These are phyloP conservation scores for Aromia moschata DNA, from an alignment of 2,888 invertebrate genomes.

Conservation along the genomic window DNA sequence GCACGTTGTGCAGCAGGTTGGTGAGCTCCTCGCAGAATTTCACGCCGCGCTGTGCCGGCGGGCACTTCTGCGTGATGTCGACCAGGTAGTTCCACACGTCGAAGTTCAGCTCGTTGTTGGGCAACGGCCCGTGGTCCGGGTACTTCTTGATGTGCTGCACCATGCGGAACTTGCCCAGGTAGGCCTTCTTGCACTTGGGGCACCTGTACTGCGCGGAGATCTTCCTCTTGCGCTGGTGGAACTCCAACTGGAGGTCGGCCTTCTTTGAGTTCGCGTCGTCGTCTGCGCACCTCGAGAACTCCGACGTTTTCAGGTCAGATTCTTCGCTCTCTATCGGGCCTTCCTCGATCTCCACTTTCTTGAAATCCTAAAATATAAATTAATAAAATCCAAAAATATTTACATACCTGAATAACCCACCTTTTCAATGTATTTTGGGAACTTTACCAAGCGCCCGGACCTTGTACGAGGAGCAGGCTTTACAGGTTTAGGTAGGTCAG, in stretches of 20 bases:
- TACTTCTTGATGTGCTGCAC: constrained; percentile 70
- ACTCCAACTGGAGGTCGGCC: constrained; percentile 26
- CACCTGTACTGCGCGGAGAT: constrained; percentile 68
- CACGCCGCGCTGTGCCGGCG: constrained; percentile 50
- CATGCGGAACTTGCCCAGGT: constrained; percentile 70
- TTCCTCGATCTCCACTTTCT: constrained; percentile 53
- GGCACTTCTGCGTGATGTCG: constrained; percentile 54
- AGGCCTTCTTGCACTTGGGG: constrained; percentile 72
- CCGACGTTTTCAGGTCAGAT: constrained; percentile 47
- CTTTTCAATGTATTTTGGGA: constrained; percentile 56
- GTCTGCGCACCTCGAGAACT: constrained; percentile 51
- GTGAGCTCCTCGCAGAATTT: constrained; percentile 59
- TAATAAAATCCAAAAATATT: constrained; percentile 13
- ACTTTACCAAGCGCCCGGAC: constrained; percentile 57
- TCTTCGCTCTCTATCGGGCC: constrained; percentile 34
- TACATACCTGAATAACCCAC: constrained; percentile 35
- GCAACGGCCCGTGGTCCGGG: constrained; percentile 68
- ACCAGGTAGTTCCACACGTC: constrained; percentile 59
- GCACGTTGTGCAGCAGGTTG: constrained; percentile 55
- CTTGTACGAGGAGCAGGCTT: constrained; percentile 52
- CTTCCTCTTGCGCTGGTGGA: constrained; percentile 57
- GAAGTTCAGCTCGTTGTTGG: constrained; percentile 49
- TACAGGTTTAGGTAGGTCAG: constrained; percentile 29
- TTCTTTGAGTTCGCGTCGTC: constrained; percentile 33
- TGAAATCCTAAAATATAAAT: constrained; percentile 52